Base-by-base conservation (phyloP, 2,113 vertebrate species). In the Hyperopisus bebe region DNA sequence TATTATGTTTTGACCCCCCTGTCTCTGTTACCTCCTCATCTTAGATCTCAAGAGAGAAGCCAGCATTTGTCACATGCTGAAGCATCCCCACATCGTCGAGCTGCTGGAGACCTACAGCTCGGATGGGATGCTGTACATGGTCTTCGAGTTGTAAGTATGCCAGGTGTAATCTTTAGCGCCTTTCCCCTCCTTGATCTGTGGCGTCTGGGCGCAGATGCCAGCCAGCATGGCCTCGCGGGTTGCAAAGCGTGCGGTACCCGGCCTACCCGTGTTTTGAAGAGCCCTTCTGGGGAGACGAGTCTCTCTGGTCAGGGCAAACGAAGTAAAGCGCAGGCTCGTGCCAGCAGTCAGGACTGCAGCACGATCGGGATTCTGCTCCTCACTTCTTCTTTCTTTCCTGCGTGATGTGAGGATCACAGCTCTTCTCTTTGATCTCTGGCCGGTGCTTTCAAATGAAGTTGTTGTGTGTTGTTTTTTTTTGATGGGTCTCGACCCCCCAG, bases 11-110 rank as follows among this genome's bases (percentile, higher is more conserved):
- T 31, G 86, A 46, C 46, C 48, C 17, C 70, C 62, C 62, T 1
- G 8, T 89, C 19, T 70, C 19, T 88, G 17, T 70, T 46, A 42
- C 86, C 87, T 62, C 10, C 13, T 39, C 46, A 35, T 77, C 21
- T n/a, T 39, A 89, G 89, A 99, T 95, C 96, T 99, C 95, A 99
- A 99, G 96, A 96, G 98, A 90, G 98, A 99, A 96, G 98, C 98
- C 94, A 99, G 98, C 94, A 99, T 99, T 95, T 99, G 98, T 96
- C 98, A 99, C 95, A 99, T 99, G 98, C 97, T 99, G 94, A 99
- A 99, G 92, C 98, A 99, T 94, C 97, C 98, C 87, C 98, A 99
- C 95, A 99, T 99, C 91, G 98, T 99, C 91, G 98, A 99, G 93
- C 96, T 99, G 82, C 94, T 99, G 95, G 98, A 99, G 94, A 99